phyloP scores from a whole-genome alignment of 2,888 invertebrate species.

The Agrochola macilenta region DNA sequence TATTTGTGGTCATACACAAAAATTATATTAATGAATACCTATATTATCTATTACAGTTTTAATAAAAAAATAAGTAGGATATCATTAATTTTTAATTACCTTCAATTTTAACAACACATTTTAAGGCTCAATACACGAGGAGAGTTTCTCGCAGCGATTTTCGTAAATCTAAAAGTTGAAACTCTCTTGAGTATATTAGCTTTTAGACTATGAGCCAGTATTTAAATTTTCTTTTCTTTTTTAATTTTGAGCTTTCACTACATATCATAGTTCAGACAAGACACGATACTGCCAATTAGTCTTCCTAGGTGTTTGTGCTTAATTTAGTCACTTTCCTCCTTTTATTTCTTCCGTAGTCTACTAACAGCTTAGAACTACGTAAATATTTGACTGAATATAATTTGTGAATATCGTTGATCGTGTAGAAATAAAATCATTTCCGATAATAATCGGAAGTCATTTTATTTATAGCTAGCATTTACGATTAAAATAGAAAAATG shows the following conservation, averaged over 20 bases:
- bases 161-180: background rate
- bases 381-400: conserved; percentile 64
- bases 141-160: background rate
- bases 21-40: conserved; percentile 5
- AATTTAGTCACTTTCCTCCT: conserved; percentile 38
- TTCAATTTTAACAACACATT: conserved; percentile 5
- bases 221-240: conserved; percentile 19
- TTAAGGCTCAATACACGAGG: background rate
- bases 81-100: conserved; percentile 15
- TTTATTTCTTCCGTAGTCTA: conserved; percentile 33
- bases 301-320: conserved; percentile 55
- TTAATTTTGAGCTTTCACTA: background rate
- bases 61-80: background rate
- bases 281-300: conserved; percentile 59
- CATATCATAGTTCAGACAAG: conserved; percentile 12
- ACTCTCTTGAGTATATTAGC: conserved; percentile 17
- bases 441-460: conserved; percentile 42
- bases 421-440: conserved; percentile 53
- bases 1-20: conserved; percentile 44
- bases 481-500: conserved; percentile 31
- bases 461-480: conserved; percentile 54
- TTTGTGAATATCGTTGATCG: conserved; percentile 54
- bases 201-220: conserved; percentile 44
- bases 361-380: conserved; percentile 52
- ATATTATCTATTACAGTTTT: conserved; percentile 11